Percentiles rank a stretch among this genome's conserved stretches.
phyloP scores from a whole-genome alignment of 2,888 invertebrate species.

The Geotrupes spiniger region DNA sequence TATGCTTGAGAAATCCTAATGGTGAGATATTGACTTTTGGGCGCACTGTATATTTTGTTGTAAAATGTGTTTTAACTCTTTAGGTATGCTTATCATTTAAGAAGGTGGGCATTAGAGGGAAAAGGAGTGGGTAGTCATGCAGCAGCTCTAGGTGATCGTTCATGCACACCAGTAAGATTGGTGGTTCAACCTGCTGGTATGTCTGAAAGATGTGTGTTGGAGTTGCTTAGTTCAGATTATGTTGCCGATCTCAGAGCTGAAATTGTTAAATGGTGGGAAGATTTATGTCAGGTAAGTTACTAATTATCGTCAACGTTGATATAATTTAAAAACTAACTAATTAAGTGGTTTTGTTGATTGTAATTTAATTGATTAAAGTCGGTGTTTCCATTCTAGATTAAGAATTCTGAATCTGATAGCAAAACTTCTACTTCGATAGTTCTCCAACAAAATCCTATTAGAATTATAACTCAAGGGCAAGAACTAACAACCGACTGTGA shows the following conservation, averaged over 20 bases:
- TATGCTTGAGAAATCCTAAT: no score
- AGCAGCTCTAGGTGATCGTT: constrained; percentile 57
- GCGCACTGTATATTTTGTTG: not conserved
- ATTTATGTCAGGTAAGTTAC: constrained; percentile 50
- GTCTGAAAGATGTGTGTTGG: constrained; percentile 78
- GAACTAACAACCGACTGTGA: constrained; percentile 91
- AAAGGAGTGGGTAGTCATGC: constrained; percentile 77
- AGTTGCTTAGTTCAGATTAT: constrained; percentile 81
- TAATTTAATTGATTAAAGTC: no score
- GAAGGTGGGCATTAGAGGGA: constrained; percentile 85
- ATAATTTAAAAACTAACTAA: not conserved
- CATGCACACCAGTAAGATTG: constrained; percentile 67
- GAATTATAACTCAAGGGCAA: constrained; percentile 92
- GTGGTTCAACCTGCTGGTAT: constrained; percentile 86
- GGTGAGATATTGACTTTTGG: no score
- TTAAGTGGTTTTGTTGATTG: constrained; percentile 5
- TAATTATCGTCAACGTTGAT: constrained; percentile 32
- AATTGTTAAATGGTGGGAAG: constrained; percentile 95
- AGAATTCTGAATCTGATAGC: constrained; percentile 35
- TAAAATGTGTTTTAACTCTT: constrained; percentile 13
- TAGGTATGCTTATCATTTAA: constrained; percentile 83
- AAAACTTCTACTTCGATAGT: constrained; percentile 40
- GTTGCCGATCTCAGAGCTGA: constrained; percentile 91
- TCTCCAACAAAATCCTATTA: constrained; percentile 71
- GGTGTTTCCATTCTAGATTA: constrained; percentile 31